Percentiles rank a stretch among this genome's conserved stretches.
phyloP scores from a whole-genome alignment of 2,113 vertebrate genomes.

The Callipepla squamata region DNA sequence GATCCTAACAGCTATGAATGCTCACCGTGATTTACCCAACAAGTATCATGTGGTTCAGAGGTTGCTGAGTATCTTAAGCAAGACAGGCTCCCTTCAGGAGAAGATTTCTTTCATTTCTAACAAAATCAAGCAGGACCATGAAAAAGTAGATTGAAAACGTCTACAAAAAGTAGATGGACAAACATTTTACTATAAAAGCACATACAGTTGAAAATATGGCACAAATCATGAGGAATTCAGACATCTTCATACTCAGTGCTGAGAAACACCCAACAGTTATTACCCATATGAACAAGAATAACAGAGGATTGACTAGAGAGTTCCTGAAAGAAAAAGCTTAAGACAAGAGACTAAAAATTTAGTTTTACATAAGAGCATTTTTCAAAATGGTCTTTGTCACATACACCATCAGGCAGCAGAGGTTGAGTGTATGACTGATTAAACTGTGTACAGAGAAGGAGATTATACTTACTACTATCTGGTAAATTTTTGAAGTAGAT shows the following conservation, averaged over 20 bases:
- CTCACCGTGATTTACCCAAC: neutral
- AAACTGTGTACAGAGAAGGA: neutral
- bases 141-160: neutral
- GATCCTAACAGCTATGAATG: neutral
- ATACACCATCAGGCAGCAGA: neutral
- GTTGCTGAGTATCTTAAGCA: neutral
- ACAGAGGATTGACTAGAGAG: neutral
- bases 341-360: neutral
- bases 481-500: slow-evolving; percentile 22
- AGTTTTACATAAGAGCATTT: neutral
- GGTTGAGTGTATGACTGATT: neutral
- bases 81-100: neutral
- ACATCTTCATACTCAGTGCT: neutral
- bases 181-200: neutral
- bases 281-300: neutral
- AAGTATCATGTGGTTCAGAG: neutral
- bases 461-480: slow-evolving; percentile 30
- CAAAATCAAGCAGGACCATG: neutral
- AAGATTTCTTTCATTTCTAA: neutral
- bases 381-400: neutral
- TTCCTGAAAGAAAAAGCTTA: neutral
- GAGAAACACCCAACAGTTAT: neutral
- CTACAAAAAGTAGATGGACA: neutral
- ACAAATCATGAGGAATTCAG: neutral
- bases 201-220: neutral